Conservation (phyloP, 23 tunicate genomes). For the Halocynthia aurantium region DNA sequence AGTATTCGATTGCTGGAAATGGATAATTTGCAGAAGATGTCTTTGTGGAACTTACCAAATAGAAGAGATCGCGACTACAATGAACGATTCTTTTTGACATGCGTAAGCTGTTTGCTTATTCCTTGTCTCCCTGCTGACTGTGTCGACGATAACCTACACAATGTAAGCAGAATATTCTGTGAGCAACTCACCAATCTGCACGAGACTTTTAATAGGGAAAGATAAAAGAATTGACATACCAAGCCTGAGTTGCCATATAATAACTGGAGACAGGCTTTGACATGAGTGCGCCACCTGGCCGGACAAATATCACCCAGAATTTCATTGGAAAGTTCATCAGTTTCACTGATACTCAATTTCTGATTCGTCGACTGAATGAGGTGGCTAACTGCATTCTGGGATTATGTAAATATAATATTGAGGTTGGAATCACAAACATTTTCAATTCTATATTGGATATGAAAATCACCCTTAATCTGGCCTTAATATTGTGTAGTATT, state of each 20-base stretch:
- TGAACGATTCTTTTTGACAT: conserved; percentile 21
- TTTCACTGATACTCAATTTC: conserved; percentile 26
- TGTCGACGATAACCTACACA: conserved; percentile 38
- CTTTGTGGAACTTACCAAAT: conserved; percentile 29
- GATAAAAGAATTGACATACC: conserved; percentile 13
- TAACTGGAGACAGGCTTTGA: conserved; percentile 40
- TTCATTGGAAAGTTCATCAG: conserved; percentile 30
- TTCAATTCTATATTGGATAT: too few species aligned
- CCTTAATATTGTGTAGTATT: too few species aligned
- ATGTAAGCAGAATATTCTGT: neutral
- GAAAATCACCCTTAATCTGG: too few species aligned
- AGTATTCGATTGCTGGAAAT: too few species aligned
- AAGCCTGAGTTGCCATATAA: conserved; percentile 49
- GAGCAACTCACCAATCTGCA: too few species aligned
- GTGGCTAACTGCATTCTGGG: conserved; percentile 39
- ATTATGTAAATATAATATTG: too few species aligned
- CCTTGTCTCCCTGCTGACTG: conserved; percentile 31
- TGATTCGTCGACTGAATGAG: conserved; percentile 37
- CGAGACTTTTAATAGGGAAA: neutral
- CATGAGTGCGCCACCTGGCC: conserved; percentile 56
- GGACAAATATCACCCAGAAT: conserved; percentile 56
- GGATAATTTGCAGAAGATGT: neutral
- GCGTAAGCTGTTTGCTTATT: conserved; percentile 14
- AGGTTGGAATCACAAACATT: too few species aligned
- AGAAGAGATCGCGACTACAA: conserved; percentile 36